Percentiles rank a stretch among this genome's conserved stretches.
Evolutionary conservation across 2,888 invertebrate genomes (phyloP).

Genomic region (Salticus scenicus): DNA sequence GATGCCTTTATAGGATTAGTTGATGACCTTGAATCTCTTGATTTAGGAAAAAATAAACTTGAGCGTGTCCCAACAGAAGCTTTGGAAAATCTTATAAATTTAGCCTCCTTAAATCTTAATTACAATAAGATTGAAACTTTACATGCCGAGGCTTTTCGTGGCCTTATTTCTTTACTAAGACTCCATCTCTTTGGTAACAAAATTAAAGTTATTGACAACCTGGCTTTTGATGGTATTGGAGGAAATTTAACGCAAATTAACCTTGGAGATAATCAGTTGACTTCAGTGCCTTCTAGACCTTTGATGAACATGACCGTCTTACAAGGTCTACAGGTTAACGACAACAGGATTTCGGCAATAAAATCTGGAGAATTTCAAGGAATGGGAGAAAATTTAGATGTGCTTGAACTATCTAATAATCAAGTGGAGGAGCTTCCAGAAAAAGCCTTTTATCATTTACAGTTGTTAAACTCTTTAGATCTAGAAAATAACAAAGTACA

Average conservation of each 20-base stretch:
- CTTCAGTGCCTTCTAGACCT: slow-evolving; percentile 80
- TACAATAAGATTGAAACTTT: slow-evolving; percentile 88
- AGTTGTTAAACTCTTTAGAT: slow-evolving; percentile 88
- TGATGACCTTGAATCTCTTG: slow-evolving; percentile 85
- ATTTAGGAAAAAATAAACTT: slow-evolving; percentile 90
- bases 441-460: slow-evolving; percentile 85
- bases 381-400: slow-evolving; percentile 82
- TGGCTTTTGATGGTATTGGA: slow-evolving; percentile 90
- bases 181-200: slow-evolving; percentile 85
- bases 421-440: slow-evolving; percentile 80
- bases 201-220: slow-evolving; percentile 83
- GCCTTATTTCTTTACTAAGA: slow-evolving; percentile 89
- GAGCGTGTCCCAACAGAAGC: slow-evolving; percentile 76
- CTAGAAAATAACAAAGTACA: slow-evolving; percentile 90
- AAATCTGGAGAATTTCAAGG: slow-evolving; percentile 61
- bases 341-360: slow-evolving; percentile 70
- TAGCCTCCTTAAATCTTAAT: slow-evolving; percentile 91
- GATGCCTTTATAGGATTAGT: slow-evolving; percentile 90
- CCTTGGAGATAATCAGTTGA: slow-evolving; percentile 88
- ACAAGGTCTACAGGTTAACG: slow-evolving; percentile 71
- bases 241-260: slow-evolving; percentile 91
- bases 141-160: slow-evolving; percentile 88
- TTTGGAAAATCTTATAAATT: slow-evolving; percentile 73
- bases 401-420: slow-evolving; percentile 90
- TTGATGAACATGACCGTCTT: slow-evolving; percentile 62